Evolutionary conservation across 1,140 invertebrate species (phyloP).

Genomic region (Drosophila navojoa): DNA sequence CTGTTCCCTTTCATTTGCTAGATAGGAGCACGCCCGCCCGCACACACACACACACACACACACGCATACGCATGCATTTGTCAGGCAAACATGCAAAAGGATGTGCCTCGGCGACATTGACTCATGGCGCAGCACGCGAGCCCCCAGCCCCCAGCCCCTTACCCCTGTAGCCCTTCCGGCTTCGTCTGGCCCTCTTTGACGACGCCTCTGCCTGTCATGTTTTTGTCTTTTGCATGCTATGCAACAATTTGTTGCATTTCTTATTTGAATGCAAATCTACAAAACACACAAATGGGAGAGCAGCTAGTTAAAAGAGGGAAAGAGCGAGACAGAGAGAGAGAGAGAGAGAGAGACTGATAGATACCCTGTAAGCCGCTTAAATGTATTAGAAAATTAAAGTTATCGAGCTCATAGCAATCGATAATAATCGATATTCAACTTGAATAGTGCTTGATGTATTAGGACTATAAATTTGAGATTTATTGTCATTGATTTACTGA

Average conservation of each 20-base stretch:
- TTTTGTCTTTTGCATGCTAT: conserved; percentile 47
- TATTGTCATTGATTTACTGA: too few species aligned
- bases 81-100: conserved; percentile 61
- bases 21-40: neutral
- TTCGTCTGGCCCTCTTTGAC: neutral
- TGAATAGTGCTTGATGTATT: too few species aligned
- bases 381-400: too few species aligned
- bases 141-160: neutral
- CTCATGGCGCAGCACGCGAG: conserved; percentile 45
- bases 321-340: neutral
- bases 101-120: conserved; percentile 63
- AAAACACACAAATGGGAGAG: conserved; percentile 9
- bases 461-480: too few species aligned
- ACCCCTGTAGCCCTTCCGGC: neutral
- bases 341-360: neutral
- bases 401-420: neutral
- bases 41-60: conserved; percentile 3
- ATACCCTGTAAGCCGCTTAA: neutral
- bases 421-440: neutral
- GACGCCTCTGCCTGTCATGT: conserved; percentile 4
- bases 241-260: conserved; percentile 70
- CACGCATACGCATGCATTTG: conserved; percentile 10
- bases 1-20: neutral
- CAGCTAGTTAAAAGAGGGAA: neutral
- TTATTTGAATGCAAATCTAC: conserved; percentile 55